A percentile compares a stretch with the other conserved stretches of the same genome.
phyloP scores from a whole-genome alignment of 2,797 vertebrate species.

The Microhierax caerulescens region DNA sequence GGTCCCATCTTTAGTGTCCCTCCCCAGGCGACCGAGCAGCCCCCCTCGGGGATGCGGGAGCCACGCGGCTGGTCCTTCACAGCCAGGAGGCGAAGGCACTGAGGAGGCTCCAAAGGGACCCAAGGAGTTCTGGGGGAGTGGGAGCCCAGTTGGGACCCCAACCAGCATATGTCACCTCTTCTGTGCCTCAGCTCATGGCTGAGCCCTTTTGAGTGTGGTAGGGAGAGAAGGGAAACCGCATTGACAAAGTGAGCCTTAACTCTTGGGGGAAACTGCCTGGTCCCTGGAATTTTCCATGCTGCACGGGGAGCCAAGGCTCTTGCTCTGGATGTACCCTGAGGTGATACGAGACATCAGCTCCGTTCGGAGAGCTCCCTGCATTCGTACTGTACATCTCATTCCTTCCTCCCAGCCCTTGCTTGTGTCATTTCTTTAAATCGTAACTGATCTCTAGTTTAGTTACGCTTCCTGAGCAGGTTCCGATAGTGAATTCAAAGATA shows the following conservation, averaged over 20 bases:
- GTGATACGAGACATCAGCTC: not conserved
- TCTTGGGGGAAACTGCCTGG: not conserved
- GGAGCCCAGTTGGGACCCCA: not conserved
- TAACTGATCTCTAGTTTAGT: not conserved
- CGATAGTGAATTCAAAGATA: not conserved
- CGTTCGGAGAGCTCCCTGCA: not conserved
- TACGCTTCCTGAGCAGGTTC: not conserved
- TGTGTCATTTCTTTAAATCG: not conserved
- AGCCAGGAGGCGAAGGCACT: not conserved
- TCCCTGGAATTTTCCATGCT: not conserved
- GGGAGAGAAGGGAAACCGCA: not conserved
- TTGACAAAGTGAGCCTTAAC: not conserved
- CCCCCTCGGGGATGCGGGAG: not conserved
- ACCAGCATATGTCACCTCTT: not conserved
- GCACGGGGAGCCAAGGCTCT: not conserved
- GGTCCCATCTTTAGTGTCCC: not conserved
- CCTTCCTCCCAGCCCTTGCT: not conserved
- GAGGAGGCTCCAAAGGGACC: not conserved
- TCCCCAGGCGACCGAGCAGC: not conserved
- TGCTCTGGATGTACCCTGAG: not conserved
- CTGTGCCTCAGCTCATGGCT: not conserved
- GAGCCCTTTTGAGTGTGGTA: not conserved
- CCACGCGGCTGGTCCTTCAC: accelerated
- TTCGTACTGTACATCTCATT: not conserved
- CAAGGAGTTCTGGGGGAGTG: not conserved